Conservation (phyloP, 2,113 vertebrate species). For the Hypomesus transpacificus region DNA sequence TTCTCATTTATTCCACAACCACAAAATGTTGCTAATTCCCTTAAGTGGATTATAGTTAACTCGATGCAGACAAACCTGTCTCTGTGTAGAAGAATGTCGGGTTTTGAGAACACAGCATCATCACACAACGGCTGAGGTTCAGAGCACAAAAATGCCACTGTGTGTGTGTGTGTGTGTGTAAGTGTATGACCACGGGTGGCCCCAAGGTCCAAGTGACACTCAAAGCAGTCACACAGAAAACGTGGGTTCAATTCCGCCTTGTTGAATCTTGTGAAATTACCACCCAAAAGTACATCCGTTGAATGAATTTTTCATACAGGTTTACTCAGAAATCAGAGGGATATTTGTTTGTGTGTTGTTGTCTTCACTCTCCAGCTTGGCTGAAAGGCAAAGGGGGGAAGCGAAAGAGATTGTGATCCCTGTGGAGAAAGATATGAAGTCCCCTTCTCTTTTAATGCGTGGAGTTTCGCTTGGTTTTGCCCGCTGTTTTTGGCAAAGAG, state of each 20-base stretch:
- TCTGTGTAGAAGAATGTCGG: neutral
- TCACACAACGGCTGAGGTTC: slow-evolving; percentile 36
- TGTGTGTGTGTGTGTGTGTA: slow-evolving; percentile 8
- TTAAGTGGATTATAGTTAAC: slow-evolving; percentile 22
- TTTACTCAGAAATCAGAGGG: slow-evolving; percentile 49
- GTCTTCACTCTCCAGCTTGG: slow-evolving; percentile 20
- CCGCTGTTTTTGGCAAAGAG: neutral
- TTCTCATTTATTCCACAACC: slow-evolving; percentile 30
- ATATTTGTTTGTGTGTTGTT: slow-evolving; percentile 45
- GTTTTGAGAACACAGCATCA: slow-evolving; percentile 7
- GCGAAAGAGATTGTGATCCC: slow-evolving; percentile 38
- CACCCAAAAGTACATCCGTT: slow-evolving; percentile 38
- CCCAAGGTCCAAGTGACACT: slow-evolving; percentile 53
- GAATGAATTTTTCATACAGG: slow-evolving; percentile 60
- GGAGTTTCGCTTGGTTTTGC: neutral
- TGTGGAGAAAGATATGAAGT: slow-evolving; percentile 40
- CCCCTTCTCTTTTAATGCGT: slow-evolving; percentile 25
- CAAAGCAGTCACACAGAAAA: slow-evolving; percentile 64
- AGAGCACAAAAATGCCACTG: slow-evolving; percentile 39
- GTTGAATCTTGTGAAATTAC: slow-evolving; percentile 19
- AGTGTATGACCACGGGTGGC: slow-evolving; percentile 22
- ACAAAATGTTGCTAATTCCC: slow-evolving; percentile 36
- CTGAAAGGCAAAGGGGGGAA: slow-evolving; percentile 41
- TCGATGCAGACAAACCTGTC: neutral
- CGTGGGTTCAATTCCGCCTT: slow-evolving; percentile 53